phyloP scores from a whole-genome alignment of 1,140 invertebrate genomes.

The Rhyzopertha dominica region DNA sequence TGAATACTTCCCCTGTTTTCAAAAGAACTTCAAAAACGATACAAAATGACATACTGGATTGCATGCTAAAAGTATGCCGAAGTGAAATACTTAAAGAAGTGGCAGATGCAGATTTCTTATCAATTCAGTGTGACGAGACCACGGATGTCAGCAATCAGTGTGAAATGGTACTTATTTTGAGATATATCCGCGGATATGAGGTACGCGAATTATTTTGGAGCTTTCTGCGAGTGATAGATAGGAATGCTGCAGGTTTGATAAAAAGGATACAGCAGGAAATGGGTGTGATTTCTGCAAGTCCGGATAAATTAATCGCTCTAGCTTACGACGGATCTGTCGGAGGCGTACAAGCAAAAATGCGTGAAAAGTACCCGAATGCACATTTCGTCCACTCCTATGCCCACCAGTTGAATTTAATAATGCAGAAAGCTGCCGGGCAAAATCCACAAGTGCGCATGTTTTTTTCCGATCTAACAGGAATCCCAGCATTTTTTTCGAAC shows the following conservation, averaged over 20 bases:
- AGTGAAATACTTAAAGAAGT: constrained; percentile 36
- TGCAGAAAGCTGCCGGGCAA: constrained; percentile 18
- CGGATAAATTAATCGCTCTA: constrained; percentile 35
- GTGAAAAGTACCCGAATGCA: too few species aligned
- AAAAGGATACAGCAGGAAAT: constrained; percentile 28
- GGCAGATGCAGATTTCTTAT: constrained; percentile 28
- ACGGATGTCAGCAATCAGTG: constrained; percentile 32
- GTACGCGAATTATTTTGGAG: constrained; percentile 33
- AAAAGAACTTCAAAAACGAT: constrained; percentile 30
- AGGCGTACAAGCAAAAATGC: constrained; percentile 31
- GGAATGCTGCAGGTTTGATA: constrained; percentile 16
- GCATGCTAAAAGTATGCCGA: constrained; percentile 29
- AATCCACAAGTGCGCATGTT: constrained; percentile 17
- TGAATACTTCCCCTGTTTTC: constrained; percentile 29
- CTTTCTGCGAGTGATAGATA: constrained; percentile 29
- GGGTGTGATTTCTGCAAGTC: constrained; percentile 22
- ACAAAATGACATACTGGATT: constrained; percentile 38
- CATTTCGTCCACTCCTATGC: too few species aligned
- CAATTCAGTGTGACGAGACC: constrained; percentile 35
- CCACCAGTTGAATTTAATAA: constrained; percentile 32
- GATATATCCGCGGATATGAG: constrained; percentile 27
- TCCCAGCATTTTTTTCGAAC: constrained; percentile 17
- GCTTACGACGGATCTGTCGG: constrained; percentile 32
- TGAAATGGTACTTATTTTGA: constrained; percentile 33
- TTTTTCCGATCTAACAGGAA: constrained; percentile 18